A percentile compares a stretch with the other conserved stretches of the same genome.
Conservation (phyloP, 1,140 invertebrate species). For the Drosophila sturtevanti region DNA sequence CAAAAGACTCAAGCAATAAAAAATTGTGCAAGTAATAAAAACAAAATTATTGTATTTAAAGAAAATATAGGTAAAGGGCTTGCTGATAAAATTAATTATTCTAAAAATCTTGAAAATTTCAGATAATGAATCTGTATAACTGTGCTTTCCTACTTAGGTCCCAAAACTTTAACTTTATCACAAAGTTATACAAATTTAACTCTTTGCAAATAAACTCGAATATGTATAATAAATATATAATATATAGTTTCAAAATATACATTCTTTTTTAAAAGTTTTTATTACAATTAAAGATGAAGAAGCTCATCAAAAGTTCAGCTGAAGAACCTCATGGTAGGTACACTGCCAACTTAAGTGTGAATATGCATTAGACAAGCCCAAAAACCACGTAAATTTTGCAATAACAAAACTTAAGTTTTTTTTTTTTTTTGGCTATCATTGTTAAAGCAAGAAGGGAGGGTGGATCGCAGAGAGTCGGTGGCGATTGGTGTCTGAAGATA, state of each 20-base stretch:
- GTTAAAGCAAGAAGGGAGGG: not conserved
- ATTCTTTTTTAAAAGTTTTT: no score
- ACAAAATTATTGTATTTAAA: slow-evolving; percentile 30
- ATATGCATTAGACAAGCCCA: slow-evolving; percentile 48
- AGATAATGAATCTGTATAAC: slow-evolving; percentile 9
- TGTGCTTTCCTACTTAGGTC: no score
- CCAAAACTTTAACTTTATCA: no score
- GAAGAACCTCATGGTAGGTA: not conserved
- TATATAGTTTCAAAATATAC: no score
- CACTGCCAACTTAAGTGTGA: slow-evolving; percentile 51
- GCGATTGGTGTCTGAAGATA: slow-evolving; percentile 40
- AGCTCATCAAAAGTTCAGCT: slow-evolving; percentile 8
- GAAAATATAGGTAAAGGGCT: not conserved
- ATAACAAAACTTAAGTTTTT: slow-evolving; percentile 56
- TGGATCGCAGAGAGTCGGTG: not conserved
- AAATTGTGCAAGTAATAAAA: not conserved
- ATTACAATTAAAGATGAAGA: not conserved
- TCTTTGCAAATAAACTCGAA: no score
- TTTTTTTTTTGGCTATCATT: slow-evolving; percentile 29
- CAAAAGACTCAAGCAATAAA: not conserved
- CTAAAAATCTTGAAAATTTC: no score
- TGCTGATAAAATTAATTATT: no score
- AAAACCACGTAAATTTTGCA: slow-evolving; percentile 65
- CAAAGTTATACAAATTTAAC: no score
- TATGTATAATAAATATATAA: no score